Base-by-base conservation (phyloP, 2,797 vertebrate genomes). In the Cyprinella venusta region DNA sequence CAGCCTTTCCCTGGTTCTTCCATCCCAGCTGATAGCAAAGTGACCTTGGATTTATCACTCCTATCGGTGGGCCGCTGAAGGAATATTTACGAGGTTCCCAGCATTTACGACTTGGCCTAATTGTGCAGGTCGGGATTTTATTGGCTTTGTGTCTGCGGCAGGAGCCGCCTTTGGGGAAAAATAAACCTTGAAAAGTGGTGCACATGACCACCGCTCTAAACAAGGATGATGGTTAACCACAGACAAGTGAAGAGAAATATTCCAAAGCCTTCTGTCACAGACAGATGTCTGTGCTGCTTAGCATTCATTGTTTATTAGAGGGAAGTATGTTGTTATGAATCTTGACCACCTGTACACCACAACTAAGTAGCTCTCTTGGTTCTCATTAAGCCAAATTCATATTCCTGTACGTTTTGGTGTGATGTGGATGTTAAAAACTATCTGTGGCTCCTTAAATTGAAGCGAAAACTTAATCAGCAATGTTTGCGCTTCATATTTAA, bases 1-100 rank as follows among this genome's bases (percentile, higher is more conserved):
- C 64, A 65, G 72, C 52, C 26, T 38, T 52, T 68, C 42, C 38
- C 42, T 56, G 50, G 74, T 83, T 71, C 48, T 84, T 84, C 72
- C 54, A 80, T 78, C 80, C 10, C 24, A 85, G 86, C 83, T 81
- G 85, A 79, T 84, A 59, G 80, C 80, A 91, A 89, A 92, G 89
- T 93, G 91, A 91, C 91, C 89, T 92, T 92, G 89, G 89, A 89
- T 90, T 85, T 84, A 85, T 85, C 38, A 48, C 77, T 56, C 18
- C 40, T 21, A 61, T 77, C 48, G 18, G 75, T 63, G 64, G n/a
- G 59, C 64, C 33, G 70, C 40, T 18, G 42, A 83, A 90, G 86
- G 87, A 89, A 89, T 91, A 91, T 92, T 92, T 87, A 92, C 74
- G 83, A 88, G 80, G 26, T 67, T 54, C 71, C 67, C 79, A 64